These are phyloP conservation scores for Trissonchulus sp. DNA, from an alignment of 2,888 invertebrate species.

Conservation along the genomic window DNA sequence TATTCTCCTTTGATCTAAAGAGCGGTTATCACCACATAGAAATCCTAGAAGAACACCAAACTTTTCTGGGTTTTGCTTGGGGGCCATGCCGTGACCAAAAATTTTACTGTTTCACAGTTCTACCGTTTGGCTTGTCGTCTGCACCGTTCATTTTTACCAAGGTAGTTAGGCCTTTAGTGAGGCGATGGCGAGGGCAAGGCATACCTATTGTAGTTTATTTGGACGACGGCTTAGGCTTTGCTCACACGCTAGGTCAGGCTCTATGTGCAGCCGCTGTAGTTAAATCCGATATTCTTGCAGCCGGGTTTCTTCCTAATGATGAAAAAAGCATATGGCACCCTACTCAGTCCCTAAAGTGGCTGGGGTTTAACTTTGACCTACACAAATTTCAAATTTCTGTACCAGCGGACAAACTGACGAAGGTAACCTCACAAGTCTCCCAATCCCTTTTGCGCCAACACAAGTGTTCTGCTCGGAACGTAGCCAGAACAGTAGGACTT, in stretches of 20 bases:
- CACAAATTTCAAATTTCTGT: background rate
- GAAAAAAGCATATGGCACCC: background rate
- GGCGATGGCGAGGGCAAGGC: constrained; percentile 16
- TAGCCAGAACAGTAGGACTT: background rate
- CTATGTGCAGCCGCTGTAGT: background rate
- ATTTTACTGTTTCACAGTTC: constrained; percentile 23
- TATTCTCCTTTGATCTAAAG: constrained; percentile 27
- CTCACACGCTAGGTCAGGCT: background rate
- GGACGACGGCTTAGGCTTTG: constrained; percentile 21
- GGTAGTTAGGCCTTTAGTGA: constrained; percentile 17
- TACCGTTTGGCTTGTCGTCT: constrained; percentile 28
- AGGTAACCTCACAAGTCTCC: background rate
- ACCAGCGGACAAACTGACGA: background rate
- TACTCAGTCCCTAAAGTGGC: background rate
- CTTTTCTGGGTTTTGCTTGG: constrained; percentile 26
- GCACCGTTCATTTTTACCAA: constrained; percentile 30
- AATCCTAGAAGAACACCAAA: constrained; percentile 2
- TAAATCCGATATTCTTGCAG: background rate
- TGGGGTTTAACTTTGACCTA: background rate
- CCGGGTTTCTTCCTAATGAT: constrained; percentile 10
- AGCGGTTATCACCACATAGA: constrained; percentile 28
- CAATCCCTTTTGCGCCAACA: background rate
- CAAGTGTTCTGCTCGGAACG: background rate
- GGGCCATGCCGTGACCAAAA: background rate
- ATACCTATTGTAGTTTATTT: constrained; percentile 22